Conservation (phyloP, 2,797 vertebrate genomes). For the Brachyrhaphis roseni region DNA sequence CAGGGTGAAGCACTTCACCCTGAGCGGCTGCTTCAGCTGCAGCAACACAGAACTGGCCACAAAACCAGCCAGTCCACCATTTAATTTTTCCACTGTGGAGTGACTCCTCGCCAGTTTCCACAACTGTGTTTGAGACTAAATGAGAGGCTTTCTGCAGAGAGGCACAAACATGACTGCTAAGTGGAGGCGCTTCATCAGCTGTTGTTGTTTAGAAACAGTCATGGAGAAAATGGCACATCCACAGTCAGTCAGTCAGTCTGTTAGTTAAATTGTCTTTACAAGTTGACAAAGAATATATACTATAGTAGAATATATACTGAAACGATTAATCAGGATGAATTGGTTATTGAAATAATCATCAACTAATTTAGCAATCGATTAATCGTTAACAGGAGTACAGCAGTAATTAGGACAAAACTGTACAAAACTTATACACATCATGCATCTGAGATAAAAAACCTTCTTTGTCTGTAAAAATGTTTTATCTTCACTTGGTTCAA, state of each 20-base stretch:
- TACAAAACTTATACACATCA: no score
- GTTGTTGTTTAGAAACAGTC: conserved; percentile 1
- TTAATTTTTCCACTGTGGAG: conserved; percentile 69
- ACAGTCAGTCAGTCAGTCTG: neutral
- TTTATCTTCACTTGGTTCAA: no score
- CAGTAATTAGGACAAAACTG: no score
- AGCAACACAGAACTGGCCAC: conserved; percentile 47
- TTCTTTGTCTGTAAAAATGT: no score
- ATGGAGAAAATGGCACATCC: neutral
- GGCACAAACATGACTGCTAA: conserved; percentile 36
- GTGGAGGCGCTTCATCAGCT: conserved; percentile 13
- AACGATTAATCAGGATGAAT: no score
- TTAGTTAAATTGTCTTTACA: neutral
- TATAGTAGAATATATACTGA: no score
- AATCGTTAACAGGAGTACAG: no score
- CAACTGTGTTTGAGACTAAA: conserved; percentile 61
- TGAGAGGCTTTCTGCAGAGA: conserved; percentile 54
- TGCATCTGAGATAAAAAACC: no score
- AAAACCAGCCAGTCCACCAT: conserved; percentile 53
- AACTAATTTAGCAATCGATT: no score
- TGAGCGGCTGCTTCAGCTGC: neutral
- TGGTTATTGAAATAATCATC: no score
- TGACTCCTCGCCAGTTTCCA: conserved; percentile 61
- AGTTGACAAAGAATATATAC: neutral
- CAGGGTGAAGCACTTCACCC: neutral